Conservation (phyloP, 64 coral and sea anemone species). For the Trachythela sp. region DNA sequence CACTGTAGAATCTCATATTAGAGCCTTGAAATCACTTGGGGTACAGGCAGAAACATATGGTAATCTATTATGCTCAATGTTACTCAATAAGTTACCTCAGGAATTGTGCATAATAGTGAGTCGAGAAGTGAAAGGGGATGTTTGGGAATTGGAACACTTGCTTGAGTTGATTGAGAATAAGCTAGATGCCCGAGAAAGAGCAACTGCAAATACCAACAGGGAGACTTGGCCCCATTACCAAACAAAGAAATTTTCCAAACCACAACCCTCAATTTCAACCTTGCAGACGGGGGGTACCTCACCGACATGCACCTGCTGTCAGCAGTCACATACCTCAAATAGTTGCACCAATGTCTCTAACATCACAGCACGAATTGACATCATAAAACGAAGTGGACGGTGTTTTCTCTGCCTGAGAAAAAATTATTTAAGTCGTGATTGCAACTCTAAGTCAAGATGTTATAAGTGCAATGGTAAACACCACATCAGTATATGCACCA, state of each 20-base stretch:
- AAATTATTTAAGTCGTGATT: too few relatives aligned
- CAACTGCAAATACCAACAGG: not conserved
- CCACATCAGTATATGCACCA: slow-evolving; percentile 37
- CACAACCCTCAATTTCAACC: not conserved
- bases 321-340: not conserved
- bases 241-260: not conserved
- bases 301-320: not conserved
- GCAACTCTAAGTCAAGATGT: too few relatives aligned
- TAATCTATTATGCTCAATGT: not conserved
- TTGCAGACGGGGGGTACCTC: not conserved
- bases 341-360: slow-evolving; percentile 13
- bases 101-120: not conserved
- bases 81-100: not conserved
- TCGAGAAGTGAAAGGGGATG: not conserved
- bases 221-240: not conserved
- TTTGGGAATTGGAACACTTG: not conserved
- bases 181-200: not conserved
- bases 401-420: slow-evolving; percentile 50
- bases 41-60: not conserved
- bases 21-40: not conserved
- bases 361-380: not conserved
- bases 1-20: not conserved
- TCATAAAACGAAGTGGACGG: slow-evolving; percentile 16
- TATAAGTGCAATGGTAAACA: slow-evolving; percentile 10
- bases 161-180: not conserved